Evolutionary conservation across 2,113 vertebrate genomes (phyloP), one percentile per base, ranked within the genome.

Genomic region (Silurus meridionalis): DNA sequence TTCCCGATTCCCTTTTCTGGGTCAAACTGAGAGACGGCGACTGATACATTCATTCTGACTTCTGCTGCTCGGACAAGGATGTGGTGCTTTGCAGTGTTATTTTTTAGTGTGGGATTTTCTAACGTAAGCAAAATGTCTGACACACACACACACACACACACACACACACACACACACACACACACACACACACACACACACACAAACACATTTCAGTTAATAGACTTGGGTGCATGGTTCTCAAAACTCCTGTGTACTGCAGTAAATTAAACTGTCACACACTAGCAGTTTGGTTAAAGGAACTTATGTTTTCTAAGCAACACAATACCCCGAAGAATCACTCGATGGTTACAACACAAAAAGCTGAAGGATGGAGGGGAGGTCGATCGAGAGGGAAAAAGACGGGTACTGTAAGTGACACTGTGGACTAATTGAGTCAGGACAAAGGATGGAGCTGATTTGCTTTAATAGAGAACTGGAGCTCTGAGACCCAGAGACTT

Each of bases 211-310:
- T 48, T 46, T 50, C 61, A 79, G 23, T 23, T 69, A 71, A 60
- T 66, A 71, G 74, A 67, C 61, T 19, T 52, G 64, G 61, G 63
- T 52, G 74, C 53, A 79, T 83, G 50, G 50, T 64, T 53, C 50
- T 48, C 60, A 63, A 90, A 86, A 83, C 79, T 83, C 84, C 28
- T 48, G 84, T 55, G 72, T 67, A 67, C 58, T n/a, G 46, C 25
- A 9, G 86, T 89, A 87, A 90, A 90, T 89, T 19, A 85, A 89
- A 81, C 86, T 87, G 87, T 87, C 89, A 90, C 80, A 87, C 67
- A 50, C 83, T 88, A n/a, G n/a, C 78, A 57, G 83, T 79, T 74
- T 14, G 74, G 80, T 23, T 72, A 87, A 87, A 85, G 88, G 10
- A 90, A 87, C 79, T 75, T 81, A 77, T 78, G 84, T 83, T 88